These are phyloP conservation scores for Tadarida brasiliensis DNA, from an alignment of 2,797 vertebrate genomes.

Conservation along the genomic window DNA sequence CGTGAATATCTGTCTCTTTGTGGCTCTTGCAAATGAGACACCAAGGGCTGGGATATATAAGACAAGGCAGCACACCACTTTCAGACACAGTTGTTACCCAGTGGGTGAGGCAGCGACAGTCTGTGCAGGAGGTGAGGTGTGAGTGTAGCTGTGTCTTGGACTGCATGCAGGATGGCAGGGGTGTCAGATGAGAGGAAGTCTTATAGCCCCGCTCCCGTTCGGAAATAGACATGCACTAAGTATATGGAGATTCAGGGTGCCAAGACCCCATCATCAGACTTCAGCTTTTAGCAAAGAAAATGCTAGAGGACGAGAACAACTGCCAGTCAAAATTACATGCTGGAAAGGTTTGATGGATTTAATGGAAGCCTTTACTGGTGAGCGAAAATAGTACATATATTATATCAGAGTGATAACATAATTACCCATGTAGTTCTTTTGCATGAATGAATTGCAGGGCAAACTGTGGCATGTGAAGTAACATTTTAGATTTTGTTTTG, in stretches of 20 bases:
- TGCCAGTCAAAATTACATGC: slow-evolving; percentile 85
- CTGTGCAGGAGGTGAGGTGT: not conserved
- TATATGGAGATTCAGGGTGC: slow-evolving; percentile 67
- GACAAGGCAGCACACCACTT: not conserved
- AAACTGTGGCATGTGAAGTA: slow-evolving; percentile 9
- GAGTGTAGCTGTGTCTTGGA: not conserved
- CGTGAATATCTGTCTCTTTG: slow-evolving; percentile 77
- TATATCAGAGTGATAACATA: slow-evolving; percentile 79
- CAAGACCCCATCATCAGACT: slow-evolving; percentile 63
- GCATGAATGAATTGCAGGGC: slow-evolving; percentile 78
- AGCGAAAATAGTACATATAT: slow-evolving; percentile 78
- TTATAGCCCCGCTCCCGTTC: not conserved
- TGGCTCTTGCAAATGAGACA: not conserved
- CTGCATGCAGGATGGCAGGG: not conserved
- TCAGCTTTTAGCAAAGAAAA: slow-evolving; percentile 82
- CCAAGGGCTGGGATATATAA: not conserved
- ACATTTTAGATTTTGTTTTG: slow-evolving; percentile 35
- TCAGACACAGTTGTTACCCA: not conserved
- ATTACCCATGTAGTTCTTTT: slow-evolving; percentile 79
- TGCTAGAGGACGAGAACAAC: slow-evolving; percentile 80
- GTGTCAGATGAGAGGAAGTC: not conserved
- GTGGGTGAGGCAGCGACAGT: not conserved
- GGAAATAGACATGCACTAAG: slow-evolving; percentile 72
- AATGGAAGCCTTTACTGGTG: slow-evolving; percentile 81
- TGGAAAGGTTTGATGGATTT: slow-evolving; percentile 78